A percentile compares a stretch with the other conserved stretches of the same genome.
Evolutionary conservation across 2,797 vertebrate species (phyloP).

Genomic region (Numenius phaeopus): DNA sequence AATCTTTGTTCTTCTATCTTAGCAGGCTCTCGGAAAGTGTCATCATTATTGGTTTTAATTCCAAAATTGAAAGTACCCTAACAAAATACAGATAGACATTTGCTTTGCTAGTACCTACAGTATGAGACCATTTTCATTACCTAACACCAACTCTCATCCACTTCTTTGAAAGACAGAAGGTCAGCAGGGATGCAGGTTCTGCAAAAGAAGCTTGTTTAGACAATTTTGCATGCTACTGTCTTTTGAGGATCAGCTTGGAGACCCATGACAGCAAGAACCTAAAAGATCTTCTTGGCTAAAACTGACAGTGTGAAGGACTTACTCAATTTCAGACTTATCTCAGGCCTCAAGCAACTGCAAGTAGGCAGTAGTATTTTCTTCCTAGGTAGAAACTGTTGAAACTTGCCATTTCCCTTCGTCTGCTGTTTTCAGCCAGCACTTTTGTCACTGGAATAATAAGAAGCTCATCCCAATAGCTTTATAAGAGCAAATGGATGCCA

Average conservation of each 20-base stretch:
- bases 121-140: background rate
- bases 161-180: background rate
- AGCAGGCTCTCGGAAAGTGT: background rate
- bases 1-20: background rate
- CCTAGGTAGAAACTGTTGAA: conserved; percentile 17
- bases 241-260: background rate
- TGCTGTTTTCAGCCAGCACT: conserved; percentile 27
- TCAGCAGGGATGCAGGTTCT: background rate
- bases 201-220: background rate
- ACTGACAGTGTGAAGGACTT: background rate
- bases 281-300: background rate
- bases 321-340: background rate
- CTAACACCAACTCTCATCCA: background rate
- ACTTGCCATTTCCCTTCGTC: conserved; percentile 23
- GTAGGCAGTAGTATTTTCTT: conserved; percentile 9
- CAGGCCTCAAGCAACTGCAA: conserved; percentile 37
- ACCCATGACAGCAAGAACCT: background rate
- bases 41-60: background rate
- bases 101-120: background rate
- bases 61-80: background rate
- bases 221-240: background rate
- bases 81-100: background rate
- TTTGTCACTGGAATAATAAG: conserved; percentile 15
- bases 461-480: conserved; percentile 46
- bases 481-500: background rate